Base-by-base conservation (phyloP, 2,797 vertebrate genomes). In the Paratrypauchen microcephalus region DNA sequence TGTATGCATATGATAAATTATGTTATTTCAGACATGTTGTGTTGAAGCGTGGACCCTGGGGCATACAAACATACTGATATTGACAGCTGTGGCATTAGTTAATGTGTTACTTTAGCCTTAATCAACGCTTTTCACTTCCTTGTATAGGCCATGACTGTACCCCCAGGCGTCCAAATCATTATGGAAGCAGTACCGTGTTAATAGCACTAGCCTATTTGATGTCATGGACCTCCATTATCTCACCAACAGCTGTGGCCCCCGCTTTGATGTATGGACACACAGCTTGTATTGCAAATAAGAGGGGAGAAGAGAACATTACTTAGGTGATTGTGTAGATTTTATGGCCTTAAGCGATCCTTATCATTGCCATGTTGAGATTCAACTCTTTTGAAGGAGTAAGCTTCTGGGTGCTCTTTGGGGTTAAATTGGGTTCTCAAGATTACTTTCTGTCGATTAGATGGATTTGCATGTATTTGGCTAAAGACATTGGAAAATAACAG, bases 141-240 rank as follows among this genome's bases (percentile, higher is more conserved):
- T 71, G 64, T 69, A 76, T 60, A 70, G 77, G 71, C 76, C 76
- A 52, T 57, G 70, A 60, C 74, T 69, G 77, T 67, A 71, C 76
- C 84, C 74, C 55, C 0, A 71, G 84, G 80, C 71, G 67, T 74
- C 65, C 61, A 63, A 82, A 79, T 88, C 84, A 81, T 84, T 83
- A 86, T 77, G 75, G 70, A 73, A 79, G 77, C 78, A 70, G 87
- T 86, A 86, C 71, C 69, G 67, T 83, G 86, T 88, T 89, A 87
- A 88, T 86, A 81, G 77, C 75, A 64, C 50, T 80, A 76, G 83
- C 86, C 77, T 65, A 86, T 84, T 88, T 85, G 69, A 88, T 87
- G 81, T 88, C 76, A 80, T 83, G 78, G 68, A 66, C 85, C 87
- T 75, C 60, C 75, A 80, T 89, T 88, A 84, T 86, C 83, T 82